These are phyloP conservation scores for Synergus japonicus DNA, from an alignment of 2,888 invertebrate species.

Conservation along the genomic window DNA sequence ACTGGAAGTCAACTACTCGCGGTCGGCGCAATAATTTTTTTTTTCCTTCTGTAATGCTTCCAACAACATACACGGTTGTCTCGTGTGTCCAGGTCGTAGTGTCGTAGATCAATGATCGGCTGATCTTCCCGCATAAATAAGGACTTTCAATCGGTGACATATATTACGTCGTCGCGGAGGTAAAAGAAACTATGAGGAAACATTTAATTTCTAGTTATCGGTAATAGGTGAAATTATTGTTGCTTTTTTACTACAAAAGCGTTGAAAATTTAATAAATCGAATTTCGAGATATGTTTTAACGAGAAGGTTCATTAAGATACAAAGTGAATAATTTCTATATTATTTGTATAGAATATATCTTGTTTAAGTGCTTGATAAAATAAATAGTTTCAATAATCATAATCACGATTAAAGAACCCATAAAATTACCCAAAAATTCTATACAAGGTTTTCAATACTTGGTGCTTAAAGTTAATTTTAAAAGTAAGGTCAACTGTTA, in stretches of 20 bases:
- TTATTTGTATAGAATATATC: neutral
- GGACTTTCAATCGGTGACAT: constrained; percentile 22
- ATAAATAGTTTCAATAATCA: neutral
- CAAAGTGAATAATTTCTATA: neutral
- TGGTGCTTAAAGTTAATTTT: neutral
- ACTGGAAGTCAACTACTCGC: constrained; percentile 68
- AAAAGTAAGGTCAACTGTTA: constrained; percentile 24
- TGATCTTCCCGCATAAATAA: constrained; percentile 36
- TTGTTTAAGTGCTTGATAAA: neutral
- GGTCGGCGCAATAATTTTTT: constrained; percentile 46
- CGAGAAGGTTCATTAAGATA: too few species aligned
- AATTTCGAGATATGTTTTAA: too few species aligned
- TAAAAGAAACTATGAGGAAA: constrained; percentile 8
- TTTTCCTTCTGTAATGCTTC: constrained; percentile 37
- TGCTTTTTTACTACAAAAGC: too few species aligned
- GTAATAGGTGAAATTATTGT: too few species aligned
- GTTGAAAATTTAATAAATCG: too few species aligned
- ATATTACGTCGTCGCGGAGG: neutral
- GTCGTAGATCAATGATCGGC: constrained; percentile 31
- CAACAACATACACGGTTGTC: constrained; percentile 13
- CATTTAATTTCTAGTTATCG: neutral
- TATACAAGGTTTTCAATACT: neutral
- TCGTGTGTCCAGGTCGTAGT: constrained; percentile 23
- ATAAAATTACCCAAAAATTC: neutral
- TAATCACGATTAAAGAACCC: neutral